Base-by-base conservation (phyloP, 2,797 vertebrate species). In the Lepus oiostolus region DNA sequence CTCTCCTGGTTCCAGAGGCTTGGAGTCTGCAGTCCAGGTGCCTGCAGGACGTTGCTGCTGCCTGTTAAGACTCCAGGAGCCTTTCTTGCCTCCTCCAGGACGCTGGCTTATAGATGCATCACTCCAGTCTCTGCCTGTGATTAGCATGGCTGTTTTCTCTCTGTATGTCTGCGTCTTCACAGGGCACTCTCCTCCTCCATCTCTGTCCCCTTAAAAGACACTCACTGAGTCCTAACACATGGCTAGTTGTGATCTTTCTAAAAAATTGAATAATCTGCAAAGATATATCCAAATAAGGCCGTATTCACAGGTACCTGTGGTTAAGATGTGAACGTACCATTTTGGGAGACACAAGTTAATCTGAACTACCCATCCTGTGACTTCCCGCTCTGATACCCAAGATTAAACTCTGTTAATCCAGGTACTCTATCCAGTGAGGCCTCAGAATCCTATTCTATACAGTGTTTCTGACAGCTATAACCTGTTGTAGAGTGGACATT, bases 271-370 rank as follows among this genome's bases (percentile, higher is more conserved):
- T n/a, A 1, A 7, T 90, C 62, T 92, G 30, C 72, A 58, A 92
- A 87, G 60, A 93, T 58, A 2, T 84, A 85, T 91, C 14, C 68
- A 95, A 67, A 72, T 87, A 60, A 60, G 42, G 28, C 75, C 70
- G 79, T 2, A 58, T 35, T 85, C 26, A 50, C 4, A 47, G 38
- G 12, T 86, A 50, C 16, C 10, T 22, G 50, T 16, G 28, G 5
- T 60, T 68, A 83, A 47, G 58, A 72, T 50, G 85, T 81, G 21
- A 84, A 28, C 10, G 7, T 75, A 26, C 24, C 32, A 79, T 84
- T 81, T 74, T n/a, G 7, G 65, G 21, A 54, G 71, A 76, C 19
- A 88, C 9, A 75, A 2, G 82, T 90, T 68, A 94, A 35, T 32
- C 30, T 24, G 17, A 4, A 68, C 17, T 4, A 70, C 5, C 4